Base-by-base conservation (phyloP, 2,888 invertebrate species). In the Glaucopsyche alexis region DNA sequence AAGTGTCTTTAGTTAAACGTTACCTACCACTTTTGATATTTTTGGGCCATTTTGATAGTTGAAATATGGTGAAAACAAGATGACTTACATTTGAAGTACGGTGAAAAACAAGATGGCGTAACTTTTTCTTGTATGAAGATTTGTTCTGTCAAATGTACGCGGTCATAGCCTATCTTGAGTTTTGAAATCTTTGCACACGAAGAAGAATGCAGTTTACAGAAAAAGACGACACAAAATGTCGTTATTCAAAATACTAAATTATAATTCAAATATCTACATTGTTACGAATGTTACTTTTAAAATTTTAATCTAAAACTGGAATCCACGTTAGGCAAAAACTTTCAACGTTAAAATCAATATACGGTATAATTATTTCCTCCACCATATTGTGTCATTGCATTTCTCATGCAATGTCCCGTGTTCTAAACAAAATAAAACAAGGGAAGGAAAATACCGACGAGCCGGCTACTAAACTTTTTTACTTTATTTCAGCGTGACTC, bases 391-490 rank as follows among this genome's bases (percentile, higher is more conserved):
- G 89, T 85, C 87, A 87, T 89, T 90, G 89, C 90, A 91, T 91
- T 91, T 90, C 91, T 89, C 92, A 88, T 90, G 90, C 91, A 85
- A 90, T 91, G 90, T 90, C 88, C 89, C 89, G 89, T 88, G 89
- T 85, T 86, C 86, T 84, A 87, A 91, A 90, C 88, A 89, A 91
- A 91, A 91, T 91, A 87, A 89, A 90, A 86, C 85, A 85, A 85
- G 88, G 91, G 89, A 90, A 90, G 86, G 85, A 88, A 89, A 90
- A 90, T 87, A 89, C 90, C 88, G 90, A 88, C 90, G 88, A 91
- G 89, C 91, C 90, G 91, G 91, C 91, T 90, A 88, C 89, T 87
- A 88, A 90, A 91, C 84, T 90, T 93, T 91, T 92, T 93, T 92
- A 89, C 87, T 90, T 91, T 90, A 90, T 91, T 91, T 90, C 82